Evolutionary conservation across 2,113 vertebrate genomes (phyloP), one percentile per base, ranked within the genome.

Genomic region (Seriola dumerili): DNA sequence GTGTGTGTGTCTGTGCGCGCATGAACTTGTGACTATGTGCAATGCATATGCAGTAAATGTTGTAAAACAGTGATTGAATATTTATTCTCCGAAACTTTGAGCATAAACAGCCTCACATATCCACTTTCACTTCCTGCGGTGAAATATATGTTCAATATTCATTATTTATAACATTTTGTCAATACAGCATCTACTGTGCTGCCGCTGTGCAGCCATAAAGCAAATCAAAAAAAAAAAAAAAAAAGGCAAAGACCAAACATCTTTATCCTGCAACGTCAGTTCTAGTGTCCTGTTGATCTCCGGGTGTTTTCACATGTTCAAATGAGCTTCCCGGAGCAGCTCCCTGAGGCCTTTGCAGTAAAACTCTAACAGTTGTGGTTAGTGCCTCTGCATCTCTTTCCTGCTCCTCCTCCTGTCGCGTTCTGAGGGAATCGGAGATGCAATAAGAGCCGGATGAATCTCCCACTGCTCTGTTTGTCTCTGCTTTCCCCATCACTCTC

Each of bases 361-460:
- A 82, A 85, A 75, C 71, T 78, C 64, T 46, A 46, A 52, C 52
- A 71, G 42, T 59, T 32, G 44, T 52, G 65, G 68, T 84, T 61
- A 59, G n/a, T 48, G 64, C 50, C 52, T 50, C 57, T 65, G 66
- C 21, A 29, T 72, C 21, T 87, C 75, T 65, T 66, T 25, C 11
- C 44, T 3, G 4, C 62, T 79, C 83, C 70, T 74, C 80, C 66
- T 75, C 75, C 46, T 59, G 66, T 61, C 50, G n/a, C 59, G 71
- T 78, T 86, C 38, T 44, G 73, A 83, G 50, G 83, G 61, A 88
- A 87, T 83, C 17, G 7, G 25, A 72, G 63, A 90, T 80, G 81
- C 78, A 68, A 19, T 57, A 6, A 87, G 77, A 83, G 50, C 50
- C 25, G 8, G 59, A 84, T 83, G 54, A 85, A 85, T 88, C 80